Conservation (phyloP, 2,113 vertebrate species). For the Sus scrofa region T2T-Sscrofa CM000814.6:139852001-139852500, state of each 20-base stretch:
- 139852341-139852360: rapidly evolving
- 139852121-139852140: not conserved
- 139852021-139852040: not conserved
- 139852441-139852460: not conserved
- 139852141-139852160: rapidly evolving
- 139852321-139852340: not conserved
- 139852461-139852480: not conserved
- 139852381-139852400: not conserved
- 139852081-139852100: rapidly evolving
- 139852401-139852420: not conserved
- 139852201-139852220: not conserved
- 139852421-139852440: rapidly evolving
- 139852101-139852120: rapidly evolving
- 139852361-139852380: not conserved
- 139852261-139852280: not conserved
- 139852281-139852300: not conserved
- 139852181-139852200: too few species aligned
- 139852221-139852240: not conserved
- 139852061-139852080: not conserved
- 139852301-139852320: not conserved
- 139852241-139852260: too few species aligned
- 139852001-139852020: not conserved
- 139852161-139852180: not conserved
- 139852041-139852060: not conserved
- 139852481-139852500: rapidly evolving